These are phyloP conservation scores for Rutpela maculata DNA, from an alignment of 2,888 invertebrate species.

Conservation along the genomic window DNA sequence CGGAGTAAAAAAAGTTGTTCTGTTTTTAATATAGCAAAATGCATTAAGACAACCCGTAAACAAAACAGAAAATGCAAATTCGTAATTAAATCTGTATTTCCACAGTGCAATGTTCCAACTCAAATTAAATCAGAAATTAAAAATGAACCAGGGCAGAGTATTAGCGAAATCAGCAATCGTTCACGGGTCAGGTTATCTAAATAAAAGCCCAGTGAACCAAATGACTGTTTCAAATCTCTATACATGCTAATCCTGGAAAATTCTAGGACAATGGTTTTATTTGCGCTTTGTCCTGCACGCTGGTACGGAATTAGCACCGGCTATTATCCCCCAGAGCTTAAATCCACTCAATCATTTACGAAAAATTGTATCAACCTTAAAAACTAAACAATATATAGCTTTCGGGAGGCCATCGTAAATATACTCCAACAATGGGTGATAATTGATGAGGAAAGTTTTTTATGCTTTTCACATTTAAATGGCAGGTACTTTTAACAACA, in stretches of 20 bases:
- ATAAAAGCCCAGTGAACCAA: slow-evolving; percentile 62
- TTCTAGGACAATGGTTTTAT: slow-evolving; percentile 70
- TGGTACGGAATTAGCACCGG: slow-evolving; percentile 61
- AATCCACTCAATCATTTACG: slow-evolving; percentile 64
- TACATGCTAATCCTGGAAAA: slow-evolving; percentile 69
- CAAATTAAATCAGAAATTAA: slow-evolving; percentile 38
- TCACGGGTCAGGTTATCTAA: slow-evolving; percentile 58
- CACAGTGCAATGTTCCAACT: slow-evolving; percentile 2
- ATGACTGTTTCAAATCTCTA: slow-evolving; percentile 66
- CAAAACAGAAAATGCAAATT: background rate
- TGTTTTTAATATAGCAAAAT: too few relatives aligned
- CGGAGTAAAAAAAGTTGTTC: too few relatives aligned
- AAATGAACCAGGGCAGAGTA: slow-evolving; percentile 33
- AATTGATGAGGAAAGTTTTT: slow-evolving; percentile 14
- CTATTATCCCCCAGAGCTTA: slow-evolving; percentile 64
- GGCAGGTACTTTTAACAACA: background rate
- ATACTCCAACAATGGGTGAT: background rate
- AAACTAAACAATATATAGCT: slow-evolving; percentile 15
- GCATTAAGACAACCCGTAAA: background rate
- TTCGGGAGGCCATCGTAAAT: slow-evolving; percentile 6
- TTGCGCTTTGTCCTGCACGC: slow-evolving; percentile 64
- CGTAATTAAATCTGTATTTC: background rate
- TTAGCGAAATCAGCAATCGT: slow-evolving; percentile 55
- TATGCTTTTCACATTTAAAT: background rate
- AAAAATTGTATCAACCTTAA: slow-evolving; percentile 54